Percentiles rank a stretch among this genome's conserved stretches.
Conservation (phyloP, 2,888 invertebrate species). For the Linyphia triangularis region DNA sequence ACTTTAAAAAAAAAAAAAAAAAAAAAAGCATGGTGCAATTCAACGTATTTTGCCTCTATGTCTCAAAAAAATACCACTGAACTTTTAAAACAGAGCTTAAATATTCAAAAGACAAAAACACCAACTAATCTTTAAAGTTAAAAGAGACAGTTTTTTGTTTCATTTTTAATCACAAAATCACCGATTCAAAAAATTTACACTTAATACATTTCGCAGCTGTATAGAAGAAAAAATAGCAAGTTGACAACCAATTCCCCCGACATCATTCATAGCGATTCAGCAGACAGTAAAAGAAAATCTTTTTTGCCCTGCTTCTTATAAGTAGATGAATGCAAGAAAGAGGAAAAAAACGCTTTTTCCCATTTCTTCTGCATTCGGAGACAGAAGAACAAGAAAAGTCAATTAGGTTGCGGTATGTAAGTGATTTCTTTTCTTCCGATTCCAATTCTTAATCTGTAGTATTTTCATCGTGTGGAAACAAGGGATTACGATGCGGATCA, state of each 20-base stretch:
- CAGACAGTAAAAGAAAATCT: neutral
- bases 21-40: too few species aligned
- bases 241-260: neutral
- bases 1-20: too few species aligned
- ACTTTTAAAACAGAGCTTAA: too few species aligned
- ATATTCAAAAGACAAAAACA: too few species aligned
- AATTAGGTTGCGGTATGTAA: constrained; percentile 53
- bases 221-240: neutral
- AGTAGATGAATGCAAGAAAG: neutral
- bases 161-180: too few species aligned
- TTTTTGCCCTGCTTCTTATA: neutral
- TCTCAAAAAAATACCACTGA: too few species aligned
- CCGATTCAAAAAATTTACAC: neutral
- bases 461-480: neutral
- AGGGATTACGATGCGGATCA: neutral
- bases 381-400: constrained; percentile 53
- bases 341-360: neutral
- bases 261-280: neutral
- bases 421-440: constrained; percentile 19
- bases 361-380: neutral
- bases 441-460: constrained; percentile 3
- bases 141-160: too few species aligned
- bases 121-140: too few species aligned
- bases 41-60: too few species aligned
- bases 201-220: neutral